A percentile compares a stretch with the other conserved stretches of the same genome.
Conservation (phyloP, 2,888 invertebrate species). For the Cantharis flavilabris region DNA sequence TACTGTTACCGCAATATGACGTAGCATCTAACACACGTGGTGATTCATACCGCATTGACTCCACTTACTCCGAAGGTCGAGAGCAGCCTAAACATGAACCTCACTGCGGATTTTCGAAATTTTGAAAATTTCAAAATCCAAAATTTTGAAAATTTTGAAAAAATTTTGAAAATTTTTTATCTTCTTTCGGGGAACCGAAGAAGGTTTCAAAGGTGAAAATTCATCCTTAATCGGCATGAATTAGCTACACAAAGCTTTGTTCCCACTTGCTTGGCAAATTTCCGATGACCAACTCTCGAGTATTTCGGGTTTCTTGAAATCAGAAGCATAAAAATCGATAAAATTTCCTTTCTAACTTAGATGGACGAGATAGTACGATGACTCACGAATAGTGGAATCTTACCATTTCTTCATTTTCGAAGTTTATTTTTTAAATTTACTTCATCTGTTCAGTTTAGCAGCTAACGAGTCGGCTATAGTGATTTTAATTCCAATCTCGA, state of each 20-base stretch:
- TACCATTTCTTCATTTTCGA: background rate
- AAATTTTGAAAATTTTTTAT: too few relatives aligned
- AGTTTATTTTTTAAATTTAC: background rate
- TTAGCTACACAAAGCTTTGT: background rate
- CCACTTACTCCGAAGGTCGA: background rate
- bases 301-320: background rate
- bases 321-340: background rate
- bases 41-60: background rate
- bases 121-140: background rate
- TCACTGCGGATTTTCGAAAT: background rate
- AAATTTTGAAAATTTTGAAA: too few relatives aligned
- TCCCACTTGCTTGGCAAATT: background rate
- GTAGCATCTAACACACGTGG: background rate
- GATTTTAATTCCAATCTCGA: background rate
- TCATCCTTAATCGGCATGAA: background rate
- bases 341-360: background rate
- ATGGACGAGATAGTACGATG: background rate
- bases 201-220: background rate
- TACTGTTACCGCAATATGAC: background rate
- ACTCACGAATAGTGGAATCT: background rate
- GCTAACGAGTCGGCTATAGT: background rate
- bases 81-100: background rate
- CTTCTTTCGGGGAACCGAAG: background rate
- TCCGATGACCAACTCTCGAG: background rate
- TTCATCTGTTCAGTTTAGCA: background rate